Conservation (phyloP, 2,113 vertebrate species). For the Callionymus lyra region DNA sequence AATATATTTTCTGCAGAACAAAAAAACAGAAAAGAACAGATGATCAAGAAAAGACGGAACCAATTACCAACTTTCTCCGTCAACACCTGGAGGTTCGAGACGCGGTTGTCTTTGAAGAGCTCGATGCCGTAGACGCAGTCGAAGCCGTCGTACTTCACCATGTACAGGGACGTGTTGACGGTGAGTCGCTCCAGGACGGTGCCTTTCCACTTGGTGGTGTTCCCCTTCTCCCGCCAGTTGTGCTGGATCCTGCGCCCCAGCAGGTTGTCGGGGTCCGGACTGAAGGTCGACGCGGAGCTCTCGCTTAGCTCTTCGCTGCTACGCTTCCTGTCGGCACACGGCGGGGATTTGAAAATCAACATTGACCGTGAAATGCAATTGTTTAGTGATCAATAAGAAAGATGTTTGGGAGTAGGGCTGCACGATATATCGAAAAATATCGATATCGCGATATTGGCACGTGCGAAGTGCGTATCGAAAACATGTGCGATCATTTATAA, state of each 20-base stretch:
- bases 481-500: too few species aligned
- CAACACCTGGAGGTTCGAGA: constrained; percentile 68
- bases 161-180: constrained; percentile 69
- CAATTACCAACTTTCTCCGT: constrained; percentile 70
- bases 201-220: constrained; percentile 73
- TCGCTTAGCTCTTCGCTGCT: constrained; percentile 73
- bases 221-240: constrained; percentile 72
- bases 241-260: constrained; percentile 71
- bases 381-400: too few species aligned
- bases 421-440: too few species aligned
- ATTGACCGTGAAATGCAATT: too few species aligned
- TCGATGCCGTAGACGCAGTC: constrained; percentile 76
- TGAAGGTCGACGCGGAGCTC: constrained; percentile 45
- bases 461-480: too few species aligned
- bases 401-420: too few species aligned
- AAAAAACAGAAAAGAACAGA: too few species aligned
- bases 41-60: background rate
- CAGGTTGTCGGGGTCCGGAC: constrained; percentile 67
- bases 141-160: constrained; percentile 76
- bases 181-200: constrained; percentile 71
- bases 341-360: background rate
- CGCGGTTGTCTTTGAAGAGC: constrained; percentile 71
- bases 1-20: too few species aligned
- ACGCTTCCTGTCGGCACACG: constrained; percentile 60
- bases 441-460: too few species aligned